phyloP scores from a whole-genome alignment of 53 echinoderm and acorn worm species.

The Paracentrotus lividus region DNA sequence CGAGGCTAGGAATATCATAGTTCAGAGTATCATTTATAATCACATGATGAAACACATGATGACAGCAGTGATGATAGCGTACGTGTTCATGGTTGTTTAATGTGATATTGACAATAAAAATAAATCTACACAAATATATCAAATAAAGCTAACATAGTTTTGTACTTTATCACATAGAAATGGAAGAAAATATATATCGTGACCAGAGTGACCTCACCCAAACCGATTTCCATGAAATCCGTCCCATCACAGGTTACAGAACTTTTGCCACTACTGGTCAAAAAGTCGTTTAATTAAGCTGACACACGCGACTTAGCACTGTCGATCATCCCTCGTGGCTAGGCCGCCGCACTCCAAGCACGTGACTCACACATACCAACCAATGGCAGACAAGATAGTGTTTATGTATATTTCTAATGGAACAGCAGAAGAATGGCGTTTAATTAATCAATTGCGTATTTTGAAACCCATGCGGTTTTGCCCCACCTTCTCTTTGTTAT shows the following conservation, averaged over 20 bases:
- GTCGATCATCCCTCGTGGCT: constrained; percentile 39
- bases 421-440: neutral
- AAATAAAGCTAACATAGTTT: neutral
- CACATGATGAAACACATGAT: neutral
- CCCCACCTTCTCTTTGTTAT: neutral
- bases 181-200: neutral
- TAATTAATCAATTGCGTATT: neutral
- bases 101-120: neutral
- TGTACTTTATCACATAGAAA: neutral
- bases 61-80: neutral
- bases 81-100: neutral
- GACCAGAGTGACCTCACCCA: neutral
- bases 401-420: neutral
- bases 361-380: constrained; percentile 31
- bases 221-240: neutral
- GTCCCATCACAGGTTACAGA: constrained; percentile 15
- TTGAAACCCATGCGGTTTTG: neutral
- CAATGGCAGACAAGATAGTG: neutral
- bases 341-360: neutral
- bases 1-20: neutral
- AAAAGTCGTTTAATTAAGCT: constrained; percentile 59
- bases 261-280: constrained; percentile 36
- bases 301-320: constrained; percentile 19
- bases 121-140: too few species aligned
- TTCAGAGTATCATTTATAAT: neutral